These are phyloP conservation scores for Desmophyllum pertusum DNA, from an alignment of 92 coral and sea anemone species.

Conservation along the genomic window DNA sequence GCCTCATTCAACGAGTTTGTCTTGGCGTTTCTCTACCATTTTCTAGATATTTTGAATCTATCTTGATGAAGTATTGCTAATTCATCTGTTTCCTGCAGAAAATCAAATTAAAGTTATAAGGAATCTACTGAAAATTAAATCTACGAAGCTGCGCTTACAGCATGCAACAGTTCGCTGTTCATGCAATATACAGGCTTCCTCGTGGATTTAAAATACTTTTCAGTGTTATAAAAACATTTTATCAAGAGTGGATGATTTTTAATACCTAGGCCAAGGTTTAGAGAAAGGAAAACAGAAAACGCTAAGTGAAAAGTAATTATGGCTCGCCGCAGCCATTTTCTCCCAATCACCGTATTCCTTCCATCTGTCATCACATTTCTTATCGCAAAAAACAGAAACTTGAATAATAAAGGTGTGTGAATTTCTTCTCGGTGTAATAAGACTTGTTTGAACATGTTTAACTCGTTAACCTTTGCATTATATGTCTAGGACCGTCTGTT, in stretches of 20 bases:
- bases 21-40: neutral
- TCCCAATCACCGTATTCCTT: neutral
- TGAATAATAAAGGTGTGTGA: neutral
- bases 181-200: neutral
- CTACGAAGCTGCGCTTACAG: neutral
- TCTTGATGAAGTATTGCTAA: neutral
- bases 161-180: neutral
- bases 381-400: conserved; percentile 2
- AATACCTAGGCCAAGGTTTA: neutral
- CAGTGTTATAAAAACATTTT: neutral
- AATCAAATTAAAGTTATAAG: neutral
- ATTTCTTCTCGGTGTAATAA: neutral
- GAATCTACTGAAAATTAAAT: neutral
- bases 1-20: conserved; percentile 39
- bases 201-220: neutral
- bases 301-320: neutral
- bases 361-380: conserved; percentile 5
- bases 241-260: too few species aligned
- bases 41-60: neutral
- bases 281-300: neutral
- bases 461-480: conserved; percentile 6
- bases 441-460: neutral
- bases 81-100: conserved; percentile 1
- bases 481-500: neutral
- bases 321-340: neutral